Percentiles rank a stretch among this genome's conserved stretches.
phyloP scores from a whole-genome alignment of 2,888 invertebrate species.

The Callinectes sapidus region DNA sequence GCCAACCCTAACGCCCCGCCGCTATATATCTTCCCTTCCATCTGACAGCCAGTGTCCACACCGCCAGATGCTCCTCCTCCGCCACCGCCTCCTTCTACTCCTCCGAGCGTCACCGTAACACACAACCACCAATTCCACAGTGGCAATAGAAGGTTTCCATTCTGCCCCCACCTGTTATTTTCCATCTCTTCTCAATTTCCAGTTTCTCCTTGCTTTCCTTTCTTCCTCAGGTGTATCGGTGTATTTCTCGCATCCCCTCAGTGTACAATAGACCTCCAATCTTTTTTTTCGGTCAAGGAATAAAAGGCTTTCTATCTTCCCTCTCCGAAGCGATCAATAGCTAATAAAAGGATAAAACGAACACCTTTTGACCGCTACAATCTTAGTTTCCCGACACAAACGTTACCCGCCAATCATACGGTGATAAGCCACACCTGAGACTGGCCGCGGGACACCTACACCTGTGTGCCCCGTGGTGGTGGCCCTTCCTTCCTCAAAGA shows the following conservation, averaged over 20 bases:
- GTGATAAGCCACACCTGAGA: slow-evolving; percentile 24
- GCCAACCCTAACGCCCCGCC: background rate
- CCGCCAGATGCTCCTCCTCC: background rate
- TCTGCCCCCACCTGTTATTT: background rate
- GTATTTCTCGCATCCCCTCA: background rate
- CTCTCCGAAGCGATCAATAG: background rate
- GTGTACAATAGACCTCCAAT: background rate
- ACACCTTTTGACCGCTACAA: background rate
- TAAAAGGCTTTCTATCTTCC: background rate
- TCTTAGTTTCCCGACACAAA: background rate
- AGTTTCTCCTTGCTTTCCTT: background rate
- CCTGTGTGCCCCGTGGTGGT: slow-evolving; percentile 1
- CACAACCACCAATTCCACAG: background rate
- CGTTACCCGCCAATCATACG: slow-evolving; percentile 5
- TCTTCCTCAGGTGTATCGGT: background rate
- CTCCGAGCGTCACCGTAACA: background rate
- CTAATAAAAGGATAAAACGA: background rate
- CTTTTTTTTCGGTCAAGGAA: background rate
- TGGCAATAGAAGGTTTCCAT: background rate
- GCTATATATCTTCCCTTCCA: slow-evolving; percentile 21
- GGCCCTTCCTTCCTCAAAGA: background rate
- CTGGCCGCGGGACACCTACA: background rate
- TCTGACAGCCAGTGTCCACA: slow-evolving; percentile 16
- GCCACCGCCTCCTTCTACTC: background rate
- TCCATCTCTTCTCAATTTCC: background rate